phyloP scores from a whole-genome alignment of 2,113 vertebrate species.

The Castor canadensis region DNA sequence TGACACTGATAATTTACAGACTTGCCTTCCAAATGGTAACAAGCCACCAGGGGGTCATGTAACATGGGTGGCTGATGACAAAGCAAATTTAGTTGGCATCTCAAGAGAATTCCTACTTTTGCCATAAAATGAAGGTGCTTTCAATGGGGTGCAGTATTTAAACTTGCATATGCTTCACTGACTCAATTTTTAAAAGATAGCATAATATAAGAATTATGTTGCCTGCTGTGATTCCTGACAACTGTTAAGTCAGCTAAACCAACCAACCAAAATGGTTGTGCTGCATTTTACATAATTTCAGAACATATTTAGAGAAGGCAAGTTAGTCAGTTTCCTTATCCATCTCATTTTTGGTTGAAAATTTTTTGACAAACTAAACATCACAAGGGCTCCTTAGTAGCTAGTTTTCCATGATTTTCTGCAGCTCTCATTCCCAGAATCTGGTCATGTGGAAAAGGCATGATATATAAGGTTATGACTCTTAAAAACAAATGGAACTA shows the following conservation, averaged over 20 bases:
- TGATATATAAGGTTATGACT: not conserved
- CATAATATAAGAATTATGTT: not conserved
- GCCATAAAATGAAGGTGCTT: slow-evolving; percentile 19
- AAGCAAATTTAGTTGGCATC: not conserved
- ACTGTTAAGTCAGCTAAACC: slow-evolving; percentile 67
- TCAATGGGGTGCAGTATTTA: slow-evolving; percentile 53
- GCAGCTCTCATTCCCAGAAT: not conserved
- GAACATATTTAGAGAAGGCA: not conserved
- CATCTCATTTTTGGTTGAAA: not conserved
- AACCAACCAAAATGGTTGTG: slow-evolving; percentile 27
- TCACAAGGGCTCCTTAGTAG: not conserved
- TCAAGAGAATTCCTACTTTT: slow-evolving; percentile 50
- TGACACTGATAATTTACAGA: not conserved
- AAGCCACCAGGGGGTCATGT: not conserved
- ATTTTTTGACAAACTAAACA: not conserved
- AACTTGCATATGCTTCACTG: not conserved
- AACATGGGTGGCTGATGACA: not conserved
- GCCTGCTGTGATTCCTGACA: slow-evolving; percentile 65
- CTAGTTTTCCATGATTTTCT: not conserved
- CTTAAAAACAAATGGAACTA: not conserved
- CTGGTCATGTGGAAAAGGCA: not conserved
- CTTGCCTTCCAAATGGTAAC: not conserved
- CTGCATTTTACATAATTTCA: slow-evolving; percentile 56
- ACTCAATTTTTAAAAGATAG: slow-evolving; percentile 54
- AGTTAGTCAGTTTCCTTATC: slow-evolving; percentile 2